Percentiles rank a stretch among this genome's conserved stretches.
These are phyloP conservation scores for Zoanthus solanderi DNA, from an alignment of 92 coral and sea anemone species.

Conservation along the genomic window DNA sequence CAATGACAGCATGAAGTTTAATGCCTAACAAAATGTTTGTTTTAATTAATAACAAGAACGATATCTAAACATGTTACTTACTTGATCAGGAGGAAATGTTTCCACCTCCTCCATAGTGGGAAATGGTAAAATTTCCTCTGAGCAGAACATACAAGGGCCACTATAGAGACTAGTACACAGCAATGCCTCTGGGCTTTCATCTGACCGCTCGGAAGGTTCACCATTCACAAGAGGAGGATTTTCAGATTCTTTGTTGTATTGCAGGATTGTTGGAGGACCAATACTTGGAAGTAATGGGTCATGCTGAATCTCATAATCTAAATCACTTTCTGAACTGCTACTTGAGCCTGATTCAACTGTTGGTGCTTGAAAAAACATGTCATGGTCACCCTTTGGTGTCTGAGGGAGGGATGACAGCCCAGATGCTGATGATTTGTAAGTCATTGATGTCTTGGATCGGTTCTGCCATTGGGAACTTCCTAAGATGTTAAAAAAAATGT, in stretches of 20 bases:
- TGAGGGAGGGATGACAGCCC: slow-evolving; percentile 67
- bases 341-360: slow-evolving; percentile 88
- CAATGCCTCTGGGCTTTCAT: slow-evolving; percentile 54
- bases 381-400: slow-evolving; percentile 78
- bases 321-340: slow-evolving; percentile 87
- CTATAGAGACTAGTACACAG: slow-evolving; percentile 71
- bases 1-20: too few relatives aligned
- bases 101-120: slow-evolving; percentile 85
- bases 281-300: slow-evolving; percentile 89
- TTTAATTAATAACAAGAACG: background rate
- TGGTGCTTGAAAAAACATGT: slow-evolving; percentile 81
- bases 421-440: slow-evolving; percentile 70
- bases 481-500: background rate
- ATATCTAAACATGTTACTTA: background rate
- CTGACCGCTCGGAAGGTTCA: slow-evolving; percentile 50
- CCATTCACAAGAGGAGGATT: slow-evolving; percentile 84
- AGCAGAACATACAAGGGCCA: slow-evolving; percentile 92
- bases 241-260: slow-evolving; percentile 93
- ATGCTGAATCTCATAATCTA: slow-evolving; percentile 60
- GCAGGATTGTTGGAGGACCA: slow-evolving; percentile 97
- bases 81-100: slow-evolving; percentile 68
- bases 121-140: slow-evolving; percentile 86
- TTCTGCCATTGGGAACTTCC: slow-evolving; percentile 27
- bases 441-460: slow-evolving; percentile 47
- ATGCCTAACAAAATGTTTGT: too few relatives aligned